A percentile compares a stretch with the other conserved stretches of the same genome.
These are phyloP conservation scores for Phaedon cochleariae DNA, from an alignment of 2,888 invertebrate genomes.

Conservation along the genomic window DNA sequence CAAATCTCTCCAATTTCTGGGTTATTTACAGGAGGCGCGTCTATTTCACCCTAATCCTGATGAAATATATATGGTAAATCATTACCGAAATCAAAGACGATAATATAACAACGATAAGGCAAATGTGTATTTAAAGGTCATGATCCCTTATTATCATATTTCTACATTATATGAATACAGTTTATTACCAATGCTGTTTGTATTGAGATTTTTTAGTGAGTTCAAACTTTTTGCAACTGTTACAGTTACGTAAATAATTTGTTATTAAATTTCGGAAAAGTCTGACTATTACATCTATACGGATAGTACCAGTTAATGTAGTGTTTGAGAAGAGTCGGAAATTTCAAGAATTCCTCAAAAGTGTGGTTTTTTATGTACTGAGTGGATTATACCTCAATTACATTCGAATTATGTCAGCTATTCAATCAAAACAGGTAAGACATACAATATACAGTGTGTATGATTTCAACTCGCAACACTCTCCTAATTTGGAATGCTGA, in stretches of 20 bases:
- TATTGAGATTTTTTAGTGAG: slow-evolving; percentile 18
- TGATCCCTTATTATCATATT: slow-evolving; percentile 48
- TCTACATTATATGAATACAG: slow-evolving; percentile 36
- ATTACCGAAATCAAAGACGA: not conserved
- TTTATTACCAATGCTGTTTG: slow-evolving; percentile 32
- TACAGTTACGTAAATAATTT: not conserved
- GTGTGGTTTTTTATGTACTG: no score
- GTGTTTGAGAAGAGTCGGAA: not conserved
- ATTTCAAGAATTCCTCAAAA: no score
- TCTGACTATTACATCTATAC: not conserved
- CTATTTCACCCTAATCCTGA: no score
- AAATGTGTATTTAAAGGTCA: slow-evolving; percentile 42
- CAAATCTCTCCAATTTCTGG: no score
- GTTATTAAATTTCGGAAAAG: not conserved
- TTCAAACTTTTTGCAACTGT: not conserved
- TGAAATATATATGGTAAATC: not conserved
- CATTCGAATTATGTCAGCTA: not conserved
- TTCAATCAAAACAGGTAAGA: not conserved
- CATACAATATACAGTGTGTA: no score
- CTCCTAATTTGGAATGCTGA: no score
- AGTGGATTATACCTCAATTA: not conserved
- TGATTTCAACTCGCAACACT: no score
- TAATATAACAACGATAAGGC: slow-evolving; percentile 29
- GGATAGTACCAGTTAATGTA: not conserved
- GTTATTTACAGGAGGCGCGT: no score